Conservation (phyloP, 2,888 invertebrate genomes). For the Caenorhabditis sp. region DNA sequence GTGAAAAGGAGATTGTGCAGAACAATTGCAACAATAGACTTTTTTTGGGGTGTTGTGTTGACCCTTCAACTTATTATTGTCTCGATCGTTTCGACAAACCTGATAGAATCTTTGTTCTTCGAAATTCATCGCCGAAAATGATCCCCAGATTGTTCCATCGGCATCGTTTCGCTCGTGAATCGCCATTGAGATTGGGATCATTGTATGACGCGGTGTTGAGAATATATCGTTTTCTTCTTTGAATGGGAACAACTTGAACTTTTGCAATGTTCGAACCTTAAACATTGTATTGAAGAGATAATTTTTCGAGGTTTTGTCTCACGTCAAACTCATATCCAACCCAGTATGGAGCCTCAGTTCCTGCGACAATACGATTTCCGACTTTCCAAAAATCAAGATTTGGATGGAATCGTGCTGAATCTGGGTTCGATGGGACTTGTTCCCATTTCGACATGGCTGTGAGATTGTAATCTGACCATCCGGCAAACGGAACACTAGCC, state of each 20-base stretch:
- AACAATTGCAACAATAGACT: constrained; percentile 21
- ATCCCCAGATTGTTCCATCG: constrained; percentile 69
- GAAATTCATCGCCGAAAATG: constrained; percentile 70
- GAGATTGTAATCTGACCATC: constrained; percentile 69
- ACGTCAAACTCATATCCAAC: constrained; percentile 70
- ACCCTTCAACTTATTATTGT: constrained; percentile 37
- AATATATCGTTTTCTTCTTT: constrained; percentile 69
- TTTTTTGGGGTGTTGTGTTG: constrained; percentile 16
- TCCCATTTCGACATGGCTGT: constrained; percentile 69
- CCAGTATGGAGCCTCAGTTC: constrained; percentile 70
- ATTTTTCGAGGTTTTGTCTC: constrained; percentile 7
- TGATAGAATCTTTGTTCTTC: constrained; percentile 69
- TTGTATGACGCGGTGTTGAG: constrained; percentile 60
- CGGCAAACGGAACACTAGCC: constrained; percentile 66
- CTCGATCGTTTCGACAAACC: constrained; percentile 46
- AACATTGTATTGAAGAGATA: not conserved
- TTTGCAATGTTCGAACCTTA: constrained; percentile 61
- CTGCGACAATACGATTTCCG: constrained; percentile 62
- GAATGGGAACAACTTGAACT: constrained; percentile 69
- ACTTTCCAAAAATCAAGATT: constrained; percentile 71
- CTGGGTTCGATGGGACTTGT: constrained; percentile 57
- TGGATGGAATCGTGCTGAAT: constrained; percentile 67
- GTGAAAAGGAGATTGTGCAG: no score
- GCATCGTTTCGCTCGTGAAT: constrained; percentile 67
- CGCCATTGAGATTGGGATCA: constrained; percentile 70